A percentile compares a stretch with the other conserved stretches of the same genome.
Evolutionary conservation across 1,140 invertebrate species (phyloP).

Genomic region (Bombus picipes): DNA sequence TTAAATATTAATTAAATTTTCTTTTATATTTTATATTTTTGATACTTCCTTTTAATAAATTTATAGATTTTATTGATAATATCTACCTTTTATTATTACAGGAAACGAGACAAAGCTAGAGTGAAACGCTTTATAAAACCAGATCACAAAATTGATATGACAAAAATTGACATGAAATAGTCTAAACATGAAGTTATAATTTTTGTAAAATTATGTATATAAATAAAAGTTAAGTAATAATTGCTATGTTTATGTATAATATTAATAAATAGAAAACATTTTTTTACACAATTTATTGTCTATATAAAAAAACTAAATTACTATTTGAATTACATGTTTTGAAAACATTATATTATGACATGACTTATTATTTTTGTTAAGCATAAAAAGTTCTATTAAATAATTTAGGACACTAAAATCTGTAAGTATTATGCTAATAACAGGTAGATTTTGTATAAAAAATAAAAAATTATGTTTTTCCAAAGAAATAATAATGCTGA

Average conservation of each 20-base stretch:
- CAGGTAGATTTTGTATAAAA: not conserved
- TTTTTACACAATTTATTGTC: not conserved
- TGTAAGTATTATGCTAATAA: not conserved
- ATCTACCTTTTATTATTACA: constrained; percentile 66
- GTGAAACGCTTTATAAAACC: constrained; percentile 81
- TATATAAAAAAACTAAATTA: constrained; percentile 4
- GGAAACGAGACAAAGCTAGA: constrained; percentile 79
- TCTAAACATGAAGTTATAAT: not conserved
- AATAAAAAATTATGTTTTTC: not conserved
- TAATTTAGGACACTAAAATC: not conserved
- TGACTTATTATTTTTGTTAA: not conserved
- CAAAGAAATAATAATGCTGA: not conserved
- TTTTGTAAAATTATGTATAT: constrained; percentile 2
- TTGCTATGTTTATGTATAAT: not conserved
- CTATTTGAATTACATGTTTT: not conserved
- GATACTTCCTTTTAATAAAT: not conserved
- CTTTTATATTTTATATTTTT: not conserved
- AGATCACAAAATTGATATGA: constrained; percentile 79
- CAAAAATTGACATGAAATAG: not conserved
- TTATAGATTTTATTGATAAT: constrained; percentile 10
- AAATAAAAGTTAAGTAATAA: not conserved
- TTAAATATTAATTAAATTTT: not conserved
- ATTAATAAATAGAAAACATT: not conserved
- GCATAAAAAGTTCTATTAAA: not conserved
- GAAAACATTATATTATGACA: not conserved